These are phyloP conservation scores for Lymantria dispar DNA, from an alignment of 2,888 invertebrate species.

Conservation along the genomic window DNA sequence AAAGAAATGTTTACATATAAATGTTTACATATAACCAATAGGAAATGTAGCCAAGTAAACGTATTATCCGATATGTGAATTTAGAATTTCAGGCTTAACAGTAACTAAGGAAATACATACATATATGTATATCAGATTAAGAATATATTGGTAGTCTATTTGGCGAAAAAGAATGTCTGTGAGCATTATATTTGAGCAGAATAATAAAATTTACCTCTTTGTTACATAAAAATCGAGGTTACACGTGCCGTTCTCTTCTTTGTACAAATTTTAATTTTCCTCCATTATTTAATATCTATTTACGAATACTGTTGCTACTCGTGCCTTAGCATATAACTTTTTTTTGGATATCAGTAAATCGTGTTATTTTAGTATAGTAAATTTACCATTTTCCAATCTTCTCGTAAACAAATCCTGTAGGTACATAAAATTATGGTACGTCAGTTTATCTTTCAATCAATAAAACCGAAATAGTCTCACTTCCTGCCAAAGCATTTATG, in stretches of 20 bases:
- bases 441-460: conserved; percentile 56
- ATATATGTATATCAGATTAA: too few relatives aligned
- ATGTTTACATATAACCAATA: too few relatives aligned
- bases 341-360: conserved; percentile 26
- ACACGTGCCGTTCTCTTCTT: conserved; percentile 21
- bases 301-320: conserved; percentile 15
- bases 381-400: conserved; percentile 28
- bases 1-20: too few relatives aligned
- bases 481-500: conserved; percentile 47
- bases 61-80: too few relatives aligned
- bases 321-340: conserved; percentile 13
- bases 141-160: not conserved
- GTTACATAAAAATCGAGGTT: conserved; percentile 10
- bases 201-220: conserved; percentile 10
- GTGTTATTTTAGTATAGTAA: conserved; percentile 30
- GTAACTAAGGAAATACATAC: too few relatives aligned
- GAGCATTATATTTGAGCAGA: conserved; percentile 14
- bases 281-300: conserved; percentile 13
- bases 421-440: conserved; percentile 32
- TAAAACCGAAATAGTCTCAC: conserved; percentile 61
- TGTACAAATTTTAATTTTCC: conserved; percentile 17
- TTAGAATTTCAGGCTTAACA: too few relatives aligned
- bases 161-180: not conserved
- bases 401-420: conserved; percentile 39
- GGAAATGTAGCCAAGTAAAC: too few relatives aligned